Base-by-base conservation (phyloP, 1,140 invertebrate species). In the Lasioglossum baleicum region DNA sequence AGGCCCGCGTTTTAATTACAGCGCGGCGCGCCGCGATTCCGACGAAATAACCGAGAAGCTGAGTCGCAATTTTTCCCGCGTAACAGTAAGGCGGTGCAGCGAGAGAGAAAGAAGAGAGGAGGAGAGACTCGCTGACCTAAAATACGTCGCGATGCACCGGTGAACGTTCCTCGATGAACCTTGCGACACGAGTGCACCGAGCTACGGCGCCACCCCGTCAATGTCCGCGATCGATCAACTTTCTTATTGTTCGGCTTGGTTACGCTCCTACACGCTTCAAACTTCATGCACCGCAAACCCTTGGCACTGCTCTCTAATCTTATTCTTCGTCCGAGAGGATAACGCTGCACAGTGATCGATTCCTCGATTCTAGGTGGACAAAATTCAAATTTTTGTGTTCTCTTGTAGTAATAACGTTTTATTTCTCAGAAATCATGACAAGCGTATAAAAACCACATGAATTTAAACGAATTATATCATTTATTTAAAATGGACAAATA, bases 1-100 rank as follows among this genome's bases (percentile, higher is more conserved):
- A 17, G 22, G 40, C 17, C 53, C 20, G 58, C 42, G 75, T 76
- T 76, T 76, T 70, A 70, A 76, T 76, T 76, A 69, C 75, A 77
- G 53, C 42, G 35, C 35, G 7, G 66, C 26, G 60, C 71, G 31
- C 44, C 26, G 60, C 71, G 31, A 70, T 77, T 78, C 71, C 67
- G n/a, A 63, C 67, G 67, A 20, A 77, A 77, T 63, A 71, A 5
- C 67, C 56, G 58, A 64, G 75, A 20, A 70, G n/a, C 42, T 4
- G 53, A 13, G 44, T 77, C 66, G 75, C 67, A 71, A 71, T 77
- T 78, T 64, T 42, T 60, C 58, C 20, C 44, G 31, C 44, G 26
- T 40, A 51, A 42, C 58, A 20, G 20, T 63, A 68, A 64, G 35
- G 35, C 35, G 35, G 44, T 20, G 56, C 63, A 63, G 69, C 63